A percentile compares a stretch with the other conserved stretches of the same genome.
Evolutionary conservation across 2,113 vertebrate genomes (phyloP).

Genomic region (Labeo rohita): DNA sequence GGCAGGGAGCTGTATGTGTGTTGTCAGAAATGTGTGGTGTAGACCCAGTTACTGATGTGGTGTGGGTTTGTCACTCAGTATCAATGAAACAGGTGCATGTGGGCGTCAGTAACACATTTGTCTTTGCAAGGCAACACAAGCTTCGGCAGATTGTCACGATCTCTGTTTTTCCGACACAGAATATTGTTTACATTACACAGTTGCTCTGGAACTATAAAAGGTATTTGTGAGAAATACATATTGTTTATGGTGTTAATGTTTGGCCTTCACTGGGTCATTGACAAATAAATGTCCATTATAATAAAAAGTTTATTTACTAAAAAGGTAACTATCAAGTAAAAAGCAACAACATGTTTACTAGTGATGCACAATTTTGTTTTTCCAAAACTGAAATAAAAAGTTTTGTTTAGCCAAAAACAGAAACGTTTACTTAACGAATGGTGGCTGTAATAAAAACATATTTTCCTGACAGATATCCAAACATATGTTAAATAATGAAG

Average conservation of each 20-base stretch:
- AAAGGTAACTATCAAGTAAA: not conserved
- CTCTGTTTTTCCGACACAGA: not conserved
- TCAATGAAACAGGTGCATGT: constrained; percentile 51
- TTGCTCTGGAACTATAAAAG: not conserved
- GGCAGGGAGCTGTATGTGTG: not conserved
- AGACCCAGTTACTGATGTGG: constrained; percentile 26
- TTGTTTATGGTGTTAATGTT: not conserved
- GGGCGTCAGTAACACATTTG: constrained; percentile 17
- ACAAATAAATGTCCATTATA: not conserved
- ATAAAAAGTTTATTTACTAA: not conserved
- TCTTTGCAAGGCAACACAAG: not conserved
- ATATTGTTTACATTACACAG: not conserved
- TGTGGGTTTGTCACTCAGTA: constrained; percentile 35
- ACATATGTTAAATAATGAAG: too few species aligned
- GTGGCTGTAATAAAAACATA: too few species aligned
- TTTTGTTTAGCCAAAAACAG: too few species aligned
- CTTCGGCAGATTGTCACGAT: not conserved
- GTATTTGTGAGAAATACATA: not conserved
- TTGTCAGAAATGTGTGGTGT: constrained; percentile 13
- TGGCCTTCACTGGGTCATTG: not conserved
- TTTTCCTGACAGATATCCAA: too few species aligned
- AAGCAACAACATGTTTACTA: too few species aligned
- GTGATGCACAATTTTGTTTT: too few species aligned
- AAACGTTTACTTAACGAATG: too few species aligned
- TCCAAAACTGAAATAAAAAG: too few species aligned